Conservation (phyloP, 2,888 invertebrate species). For the Acrobasis consociella region DNA sequence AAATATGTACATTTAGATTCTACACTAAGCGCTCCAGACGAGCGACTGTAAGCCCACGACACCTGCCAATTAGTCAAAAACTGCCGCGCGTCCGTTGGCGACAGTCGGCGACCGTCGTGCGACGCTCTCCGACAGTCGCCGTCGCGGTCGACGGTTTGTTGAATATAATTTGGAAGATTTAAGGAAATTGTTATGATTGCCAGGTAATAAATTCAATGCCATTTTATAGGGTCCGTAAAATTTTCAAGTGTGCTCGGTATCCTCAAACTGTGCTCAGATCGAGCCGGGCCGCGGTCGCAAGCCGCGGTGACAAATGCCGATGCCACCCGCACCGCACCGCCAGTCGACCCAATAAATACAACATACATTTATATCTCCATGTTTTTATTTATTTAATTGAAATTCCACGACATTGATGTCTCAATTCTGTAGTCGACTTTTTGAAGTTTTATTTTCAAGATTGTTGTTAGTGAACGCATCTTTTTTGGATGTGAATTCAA, state of each 20-base stretch:
- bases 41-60: too few species aligned
- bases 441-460: constrained; percentile 12
- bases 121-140: too few species aligned
- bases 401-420: constrained; percentile 40
- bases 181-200: not conserved
- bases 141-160: too few species aligned
- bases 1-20: too few species aligned
- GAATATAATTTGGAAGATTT: not conserved
- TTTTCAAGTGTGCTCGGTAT: constrained; percentile 28
- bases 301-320: constrained; percentile 70
- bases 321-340: constrained; percentile 70
- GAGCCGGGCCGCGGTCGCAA: constrained; percentile 42
- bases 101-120: too few species aligned
- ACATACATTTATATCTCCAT: constrained; percentile 54
- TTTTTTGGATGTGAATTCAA: not conserved
- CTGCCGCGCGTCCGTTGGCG: too few species aligned
- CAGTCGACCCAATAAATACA: constrained; percentile 66
- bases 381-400: constrained; percentile 57
- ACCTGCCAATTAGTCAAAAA: too few species aligned
- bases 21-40: too few species aligned
- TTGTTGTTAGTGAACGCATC: constrained; percentile 11
- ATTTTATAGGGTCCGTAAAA: constrained; percentile 5
- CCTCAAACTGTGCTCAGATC: constrained; percentile 26
- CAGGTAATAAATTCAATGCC: not conserved
- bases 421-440: constrained; percentile 29